Base-by-base conservation (phyloP, 2,113 vertebrate genomes). In the Mandrillus leucophaeus region DNA sequence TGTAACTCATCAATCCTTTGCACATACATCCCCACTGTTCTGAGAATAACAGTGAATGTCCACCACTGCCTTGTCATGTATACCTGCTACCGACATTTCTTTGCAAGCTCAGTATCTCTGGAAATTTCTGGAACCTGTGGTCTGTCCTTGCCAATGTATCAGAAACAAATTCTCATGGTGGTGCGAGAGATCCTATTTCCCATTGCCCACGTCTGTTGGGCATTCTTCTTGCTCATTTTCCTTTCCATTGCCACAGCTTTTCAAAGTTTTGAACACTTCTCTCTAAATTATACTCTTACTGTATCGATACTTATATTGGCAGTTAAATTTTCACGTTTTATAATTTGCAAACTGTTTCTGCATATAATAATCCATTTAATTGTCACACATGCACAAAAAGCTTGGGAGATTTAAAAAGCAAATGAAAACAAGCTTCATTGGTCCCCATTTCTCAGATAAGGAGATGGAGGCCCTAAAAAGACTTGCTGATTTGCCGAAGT, bases 281-380 rank as follows among this genome's bases (percentile, higher is more conserved):
- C 40, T 91, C 64, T 52, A 82, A 91, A 73, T 76, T 79, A 72
- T 22, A 16, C 12, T 88, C 2, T 76, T 70, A 48, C 27, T 72
- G 10, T n/a, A 79, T 20, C 73, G 55, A 30, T 82, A 25, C 12
- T 45, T 75, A 43, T 2, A 79, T 27, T 61, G 48, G 52, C 32
- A 93, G 48, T 89, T 93, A 70, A 23, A 18, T 76, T 87, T 97
- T 92, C 43, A 59, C 6, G 13, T 38, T 73, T 93, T 72, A 86
- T 32, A 25, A 89, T 66, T 90, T 93, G 9, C 38, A 93, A 93
- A 52, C 14, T 79, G 3, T 61, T 89, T 90, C 73, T 70, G 83
- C 17, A 95, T 32, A 70, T 35, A 90, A 81, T 43, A 79, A 85
- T 23, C 8, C 45, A 96, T 80, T 84, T 92, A 48, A 93, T 35